A percentile compares a stretch with the other conserved stretches of the same genome.
Evolutionary conservation across 2,797 vertebrate species (phyloP).

Genomic region (Streptopelia turtur): DNA sequence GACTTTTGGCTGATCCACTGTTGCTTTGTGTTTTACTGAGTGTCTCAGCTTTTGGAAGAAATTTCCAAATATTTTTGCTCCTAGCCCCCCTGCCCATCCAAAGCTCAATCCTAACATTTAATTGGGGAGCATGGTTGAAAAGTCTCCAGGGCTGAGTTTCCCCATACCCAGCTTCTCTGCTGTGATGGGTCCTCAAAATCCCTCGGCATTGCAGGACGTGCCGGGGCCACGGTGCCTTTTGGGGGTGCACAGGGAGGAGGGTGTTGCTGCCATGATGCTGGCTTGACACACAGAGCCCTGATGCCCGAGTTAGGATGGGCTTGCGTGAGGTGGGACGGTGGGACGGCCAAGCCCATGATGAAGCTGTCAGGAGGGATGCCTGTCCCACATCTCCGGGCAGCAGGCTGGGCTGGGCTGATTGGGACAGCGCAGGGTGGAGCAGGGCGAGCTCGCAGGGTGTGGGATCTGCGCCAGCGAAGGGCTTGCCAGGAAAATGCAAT

Average conservation of each 20-base stretch:
- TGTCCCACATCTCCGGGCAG: fast-evolving
- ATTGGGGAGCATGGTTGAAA: not conserved
- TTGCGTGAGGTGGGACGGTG: fast-evolving
- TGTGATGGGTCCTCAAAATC: fast-evolving
- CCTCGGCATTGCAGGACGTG: fast-evolving
- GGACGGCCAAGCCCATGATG: not conserved
- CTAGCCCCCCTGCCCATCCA: not conserved
- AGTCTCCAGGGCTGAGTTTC: not conserved
- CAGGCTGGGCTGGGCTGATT: fast-evolving
- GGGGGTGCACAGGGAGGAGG: fast-evolving
- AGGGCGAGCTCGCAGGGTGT: not conserved
- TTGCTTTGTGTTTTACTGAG: not conserved
- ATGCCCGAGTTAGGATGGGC: fast-evolving
- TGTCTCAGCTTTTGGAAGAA: not conserved
- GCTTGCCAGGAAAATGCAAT: constrained; percentile 31
- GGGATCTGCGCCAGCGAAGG: not conserved
- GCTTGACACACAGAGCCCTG: not conserved
- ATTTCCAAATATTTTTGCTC: not conserved
- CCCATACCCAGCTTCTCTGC: not conserved
- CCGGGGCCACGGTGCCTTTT: fast-evolving
- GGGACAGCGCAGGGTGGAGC: not conserved
- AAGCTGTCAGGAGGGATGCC: not conserved
- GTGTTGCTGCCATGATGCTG: fast-evolving
- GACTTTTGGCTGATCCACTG: not conserved
- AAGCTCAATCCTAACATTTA: not conserved